Conservation (phyloP, 2,113 vertebrate genomes). For the Synchiropus splendidus region DNA sequence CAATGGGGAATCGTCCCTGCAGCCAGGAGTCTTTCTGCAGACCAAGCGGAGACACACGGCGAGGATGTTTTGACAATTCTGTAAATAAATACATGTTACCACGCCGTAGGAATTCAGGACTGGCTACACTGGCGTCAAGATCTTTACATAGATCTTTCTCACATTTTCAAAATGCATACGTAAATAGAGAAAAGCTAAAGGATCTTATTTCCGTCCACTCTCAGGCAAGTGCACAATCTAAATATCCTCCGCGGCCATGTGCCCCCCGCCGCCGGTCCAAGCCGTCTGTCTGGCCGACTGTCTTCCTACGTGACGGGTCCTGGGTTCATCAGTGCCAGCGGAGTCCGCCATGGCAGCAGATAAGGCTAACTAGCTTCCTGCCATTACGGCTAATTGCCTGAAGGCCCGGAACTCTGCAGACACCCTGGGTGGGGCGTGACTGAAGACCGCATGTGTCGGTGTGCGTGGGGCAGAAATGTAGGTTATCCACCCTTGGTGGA, state of each 20-base stretch:
- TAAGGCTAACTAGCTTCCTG: slow-evolving; percentile 64
- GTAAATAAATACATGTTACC: too few relatives aligned
- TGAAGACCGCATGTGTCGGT: slow-evolving; percentile 16
- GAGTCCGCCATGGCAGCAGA: slow-evolving; percentile 46
- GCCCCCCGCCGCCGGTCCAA: slow-evolving; percentile 13
- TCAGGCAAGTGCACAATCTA: slow-evolving; percentile 3
- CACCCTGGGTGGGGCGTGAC: slow-evolving; percentile 61
- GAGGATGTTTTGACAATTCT: too few relatives aligned
- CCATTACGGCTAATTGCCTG: slow-evolving; percentile 55
- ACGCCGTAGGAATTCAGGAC: too few relatives aligned
- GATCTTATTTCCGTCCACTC: not conserved
- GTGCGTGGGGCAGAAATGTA: slow-evolving; percentile 8
- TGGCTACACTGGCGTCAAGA: too few relatives aligned
- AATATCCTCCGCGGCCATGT: slow-evolving; percentile 19
- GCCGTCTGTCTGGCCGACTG: slow-evolving; percentile 33
- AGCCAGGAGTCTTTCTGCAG: not conserved
- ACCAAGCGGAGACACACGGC: not conserved
- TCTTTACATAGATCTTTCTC: too few relatives aligned
- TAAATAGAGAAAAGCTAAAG: not conserved
- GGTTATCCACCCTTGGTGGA: not conserved
- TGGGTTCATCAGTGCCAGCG: slow-evolving; percentile 40
- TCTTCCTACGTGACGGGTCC: slow-evolving; percentile 52
- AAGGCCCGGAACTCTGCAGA: slow-evolving; percentile 44
- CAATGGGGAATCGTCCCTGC: slow-evolving; percentile 16
- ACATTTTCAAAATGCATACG: not conserved